Base-by-base conservation (phyloP, 2,888 invertebrate genomes). In the Drosophila crucigera region DNA sequence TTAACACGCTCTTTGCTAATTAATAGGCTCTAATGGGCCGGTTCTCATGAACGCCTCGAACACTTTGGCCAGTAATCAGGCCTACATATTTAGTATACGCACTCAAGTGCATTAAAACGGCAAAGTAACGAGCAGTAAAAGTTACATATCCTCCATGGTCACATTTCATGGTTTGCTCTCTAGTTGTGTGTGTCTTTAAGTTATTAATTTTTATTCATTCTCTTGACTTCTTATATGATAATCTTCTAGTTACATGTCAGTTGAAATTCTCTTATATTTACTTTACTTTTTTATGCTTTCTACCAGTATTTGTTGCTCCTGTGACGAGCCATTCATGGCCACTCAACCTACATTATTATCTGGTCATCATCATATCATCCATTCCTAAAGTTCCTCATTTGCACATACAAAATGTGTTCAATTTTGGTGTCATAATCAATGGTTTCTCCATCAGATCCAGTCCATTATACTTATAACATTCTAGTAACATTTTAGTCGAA, bases 1-100 rank as follows among this genome's bases (percentile, higher is more conserved):
- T 74, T 83, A 82, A 80, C 88, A 82, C 83, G 89, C 86, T 80
- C 73, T 68, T 58, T 62, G 74, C 87, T 89, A 85, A 85, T 89
- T 85, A 88, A 85, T 86, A 88, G 86, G 73, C 86, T 75, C 75
- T 77, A 73, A 76, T 79, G 77, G 63, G 71, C 79, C 70, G 82
- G 76, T 67, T 70, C 77, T 61, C 73, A 75, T 65, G 75, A 49
- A 52, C 56, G 54, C 50, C 62, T 43, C 37, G 31, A n/a, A n/a
- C 31, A 28, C 53, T 33, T 37, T 41, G 37, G 22, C 7, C 9
- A 19, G 59, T 54, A 55, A 68, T 73, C 77, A 53, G 69, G 78
- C 58, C 78, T 78, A 55, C 69, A 66, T 69, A 77, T 68, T 73
- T 50, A 14, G 41, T 61, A 43, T 53, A 66, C 58, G 53, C 50